Evolutionary conservation across 2,888 invertebrate genomes (phyloP).

Genomic region (Ligdia adustata): DNA sequence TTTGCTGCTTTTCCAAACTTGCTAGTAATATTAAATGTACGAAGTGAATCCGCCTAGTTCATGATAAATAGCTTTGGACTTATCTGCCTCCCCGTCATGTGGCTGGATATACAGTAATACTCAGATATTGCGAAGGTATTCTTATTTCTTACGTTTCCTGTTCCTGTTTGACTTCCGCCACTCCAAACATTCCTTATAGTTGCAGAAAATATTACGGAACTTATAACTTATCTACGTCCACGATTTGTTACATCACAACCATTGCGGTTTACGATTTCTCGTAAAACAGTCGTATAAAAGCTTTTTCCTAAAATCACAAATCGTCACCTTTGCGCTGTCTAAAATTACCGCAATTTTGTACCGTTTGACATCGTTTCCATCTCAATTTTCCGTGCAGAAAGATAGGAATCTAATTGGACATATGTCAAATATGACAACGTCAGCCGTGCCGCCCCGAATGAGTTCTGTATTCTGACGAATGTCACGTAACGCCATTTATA

Average conservation of each 20-base stretch:
- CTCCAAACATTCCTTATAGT: slow-evolving; percentile 9
- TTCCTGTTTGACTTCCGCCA: slow-evolving; percentile 26
- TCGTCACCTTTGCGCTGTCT: slow-evolving; percentile 19
- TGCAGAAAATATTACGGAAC: slow-evolving; percentile 19
- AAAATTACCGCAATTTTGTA: slow-evolving; percentile 30
- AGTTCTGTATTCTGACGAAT: slow-evolving; percentile 44
- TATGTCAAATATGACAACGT: slow-evolving; percentile 44
- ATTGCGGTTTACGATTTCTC: slow-evolving; percentile 17
- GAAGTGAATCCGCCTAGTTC: slow-evolving; percentile 5
- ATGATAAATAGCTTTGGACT: slow-evolving; percentile 14
- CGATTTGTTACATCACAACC: slow-evolving; percentile 13
- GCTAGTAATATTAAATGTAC: too few relatives aligned
- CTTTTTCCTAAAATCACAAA: slow-evolving; percentile 21
- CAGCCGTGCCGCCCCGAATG: slow-evolving; percentile 39
- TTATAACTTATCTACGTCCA: slow-evolving; percentile 9
- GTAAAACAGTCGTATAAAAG: slow-evolving; percentile 23
- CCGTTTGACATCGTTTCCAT: slow-evolving; percentile 38
- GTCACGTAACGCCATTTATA: slow-evolving; percentile 30
- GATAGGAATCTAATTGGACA: slow-evolving; percentile 51
- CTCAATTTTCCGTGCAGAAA: slow-evolving; percentile 40
- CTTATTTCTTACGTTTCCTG: slow-evolving; percentile 19
- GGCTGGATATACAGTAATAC: slow-evolving; percentile 14
- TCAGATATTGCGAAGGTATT: slow-evolving; percentile 19
- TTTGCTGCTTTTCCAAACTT: not conserved
- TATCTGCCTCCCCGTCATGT: slow-evolving; percentile 16